Evolutionary conservation across 1,140 invertebrate species (phyloP).

Genomic region (Dreissena polymorpha): DNA sequence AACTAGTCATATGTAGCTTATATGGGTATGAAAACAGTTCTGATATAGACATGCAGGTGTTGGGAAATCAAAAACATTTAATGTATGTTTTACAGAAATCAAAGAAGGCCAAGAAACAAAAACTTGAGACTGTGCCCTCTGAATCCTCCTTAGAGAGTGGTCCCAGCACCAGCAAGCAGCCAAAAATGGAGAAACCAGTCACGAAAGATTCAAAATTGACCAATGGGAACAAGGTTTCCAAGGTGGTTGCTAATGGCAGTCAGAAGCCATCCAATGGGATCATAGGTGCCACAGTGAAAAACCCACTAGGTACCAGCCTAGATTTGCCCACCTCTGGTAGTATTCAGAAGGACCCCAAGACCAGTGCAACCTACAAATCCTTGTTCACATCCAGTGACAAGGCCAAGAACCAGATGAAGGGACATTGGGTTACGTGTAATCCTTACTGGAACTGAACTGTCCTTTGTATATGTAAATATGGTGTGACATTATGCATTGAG

Average conservation of each 20-base stretch:
- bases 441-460: constrained; percentile 80
- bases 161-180: constrained; percentile 46
- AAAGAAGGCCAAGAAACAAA: constrained; percentile 81
- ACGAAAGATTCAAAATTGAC: constrained; percentile 50
- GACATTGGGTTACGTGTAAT: constrained; percentile 99
- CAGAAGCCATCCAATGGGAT: constrained; percentile 29
- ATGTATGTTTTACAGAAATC: constrained; percentile 73
- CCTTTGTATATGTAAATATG: too few species aligned
- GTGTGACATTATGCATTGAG: too few species aligned
- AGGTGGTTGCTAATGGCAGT: constrained; percentile 18
- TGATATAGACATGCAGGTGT: too few species aligned
- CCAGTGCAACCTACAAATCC: constrained; percentile 95
- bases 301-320: constrained; percentile 9
- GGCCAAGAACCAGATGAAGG: constrained; percentile 91
- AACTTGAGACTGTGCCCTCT: constrained; percentile 56
- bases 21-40: too few species aligned
- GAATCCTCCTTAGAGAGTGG: constrained; percentile 39
- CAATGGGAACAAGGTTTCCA: constrained; percentile 50
- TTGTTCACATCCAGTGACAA: constrained; percentile 94
- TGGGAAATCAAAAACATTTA: too few species aligned
- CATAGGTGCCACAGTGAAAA: constrained; percentile 24
- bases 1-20: too few species aligned
- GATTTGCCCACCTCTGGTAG: constrained; percentile 28
- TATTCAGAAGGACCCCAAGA: constrained; percentile 90
- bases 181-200: constrained; percentile 37